These are phyloP conservation scores for Perithous albicinctus DNA, from an alignment of 2,888 invertebrate species.

Conservation along the genomic window DNA sequence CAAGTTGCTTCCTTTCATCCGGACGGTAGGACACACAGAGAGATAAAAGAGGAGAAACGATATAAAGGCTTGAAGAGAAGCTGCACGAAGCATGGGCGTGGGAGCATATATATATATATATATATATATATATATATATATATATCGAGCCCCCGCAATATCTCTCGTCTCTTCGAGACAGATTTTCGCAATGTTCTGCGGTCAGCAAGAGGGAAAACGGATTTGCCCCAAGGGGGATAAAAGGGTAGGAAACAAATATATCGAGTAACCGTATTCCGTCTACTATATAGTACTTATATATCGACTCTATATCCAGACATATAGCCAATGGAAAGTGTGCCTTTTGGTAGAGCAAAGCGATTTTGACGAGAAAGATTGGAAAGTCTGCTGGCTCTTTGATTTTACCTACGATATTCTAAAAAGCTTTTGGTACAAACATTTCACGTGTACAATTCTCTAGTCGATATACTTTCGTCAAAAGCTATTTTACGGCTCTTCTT, in stretches of 20 bases:
- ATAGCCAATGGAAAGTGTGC: neutral
- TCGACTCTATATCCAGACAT: neutral
- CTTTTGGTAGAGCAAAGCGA: no score
- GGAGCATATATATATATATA: no score
- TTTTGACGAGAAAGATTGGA: slow-evolving; percentile 52
- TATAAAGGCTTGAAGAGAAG: neutral
- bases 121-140: no score
- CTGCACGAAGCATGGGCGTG: slow-evolving; percentile 1
- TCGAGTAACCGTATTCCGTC: slow-evolving; percentile 24
- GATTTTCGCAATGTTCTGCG: slow-evolving; percentile 50
- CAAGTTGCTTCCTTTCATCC: neutral
- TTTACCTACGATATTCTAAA: slow-evolving; percentile 3
- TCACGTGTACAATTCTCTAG: neutral
- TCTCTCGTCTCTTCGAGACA: slow-evolving; percentile 51
- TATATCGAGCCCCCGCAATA: slow-evolving; percentile 10
- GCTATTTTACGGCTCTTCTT: slow-evolving; percentile 17
- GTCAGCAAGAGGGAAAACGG: slow-evolving; percentile 54
- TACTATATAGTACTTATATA: neutral
- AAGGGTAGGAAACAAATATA: slow-evolving; percentile 38
- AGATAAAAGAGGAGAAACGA: slow-evolving; percentile 10
- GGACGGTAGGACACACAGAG: neutral
- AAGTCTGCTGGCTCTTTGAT: slow-evolving; percentile 38
- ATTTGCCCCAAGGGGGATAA: slow-evolving; percentile 22
- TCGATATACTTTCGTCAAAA: neutral
- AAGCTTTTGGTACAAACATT: neutral